phyloP scores from a whole-genome alignment of 2,888 invertebrate species.

The Alcis repandata region DNA sequence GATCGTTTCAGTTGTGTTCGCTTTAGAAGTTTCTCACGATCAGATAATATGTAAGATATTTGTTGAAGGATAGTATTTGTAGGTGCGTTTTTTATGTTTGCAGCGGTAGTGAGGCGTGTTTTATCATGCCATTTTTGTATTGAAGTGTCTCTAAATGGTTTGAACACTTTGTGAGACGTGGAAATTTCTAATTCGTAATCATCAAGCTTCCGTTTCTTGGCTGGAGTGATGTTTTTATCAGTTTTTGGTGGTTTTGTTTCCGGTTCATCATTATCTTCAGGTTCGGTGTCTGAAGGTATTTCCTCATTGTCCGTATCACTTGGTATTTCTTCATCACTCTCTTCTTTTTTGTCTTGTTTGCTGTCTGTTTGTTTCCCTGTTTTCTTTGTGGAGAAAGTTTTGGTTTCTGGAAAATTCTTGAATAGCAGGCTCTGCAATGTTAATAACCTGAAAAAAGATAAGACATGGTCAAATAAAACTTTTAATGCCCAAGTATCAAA shows the following conservation, averaged over 20 bases:
- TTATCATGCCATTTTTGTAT: conserved; percentile 98
- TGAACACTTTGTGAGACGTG: conserved; percentile 87
- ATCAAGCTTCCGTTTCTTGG: conserved; percentile 82
- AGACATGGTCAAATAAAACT: neutral
- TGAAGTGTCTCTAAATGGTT: conserved; percentile 90
- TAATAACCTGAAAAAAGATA: conserved; percentile 70
- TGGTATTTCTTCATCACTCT: conserved; percentile 77
- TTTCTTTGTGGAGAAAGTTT: conserved; percentile 73
- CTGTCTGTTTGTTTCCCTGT: conserved; percentile 48
- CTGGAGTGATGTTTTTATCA: conserved; percentile 31
- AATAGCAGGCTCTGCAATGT: conserved; percentile 80
- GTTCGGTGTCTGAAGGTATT: conserved; percentile 88
- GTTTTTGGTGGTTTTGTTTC: conserved; percentile 52
- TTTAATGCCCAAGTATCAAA: neutral
- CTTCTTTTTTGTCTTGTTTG: conserved; percentile 56
- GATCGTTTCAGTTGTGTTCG: conserved; percentile 93
- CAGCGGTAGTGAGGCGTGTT: conserved; percentile 90
- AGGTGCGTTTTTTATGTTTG: conserved; percentile 87
- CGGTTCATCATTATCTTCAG: conserved; percentile 66
- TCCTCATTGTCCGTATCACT: conserved; percentile 88
- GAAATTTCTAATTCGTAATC: conserved; percentile 87
- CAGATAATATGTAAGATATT: conserved; percentile 94
- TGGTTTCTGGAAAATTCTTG: conserved; percentile 90
- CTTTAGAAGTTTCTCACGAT: conserved; percentile 91
- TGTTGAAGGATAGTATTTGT: conserved; percentile 91